These are phyloP conservation scores for Hoplostethus atlanticus DNA, from an alignment of 2,797 vertebrate species.

Conservation along the genomic window DNA sequence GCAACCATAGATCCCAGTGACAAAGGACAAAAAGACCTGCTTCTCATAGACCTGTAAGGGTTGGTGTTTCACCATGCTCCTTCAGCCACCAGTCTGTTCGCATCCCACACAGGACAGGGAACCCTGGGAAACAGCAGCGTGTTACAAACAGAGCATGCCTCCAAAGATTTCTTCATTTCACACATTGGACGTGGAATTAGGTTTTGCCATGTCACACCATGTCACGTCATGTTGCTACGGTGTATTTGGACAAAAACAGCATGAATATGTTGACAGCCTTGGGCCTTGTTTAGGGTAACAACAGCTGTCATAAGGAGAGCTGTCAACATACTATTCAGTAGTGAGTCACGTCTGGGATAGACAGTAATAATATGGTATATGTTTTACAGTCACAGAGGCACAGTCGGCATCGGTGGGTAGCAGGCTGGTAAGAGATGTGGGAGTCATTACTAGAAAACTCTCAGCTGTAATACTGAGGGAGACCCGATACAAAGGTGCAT, in stretches of 20 bases:
- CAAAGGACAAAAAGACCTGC: slow-evolving; percentile 95
- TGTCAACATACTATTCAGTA: slow-evolving; percentile 37
- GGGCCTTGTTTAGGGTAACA: slow-evolving; percentile 57
- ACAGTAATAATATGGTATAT: slow-evolving; percentile 59
- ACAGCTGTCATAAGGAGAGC: slow-evolving; percentile 39
- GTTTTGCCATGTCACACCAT: slow-evolving; percentile 4
- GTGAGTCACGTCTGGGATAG: slow-evolving; percentile 56
- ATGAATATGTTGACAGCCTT: slow-evolving; percentile 37
- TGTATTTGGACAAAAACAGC: slow-evolving; percentile 60
- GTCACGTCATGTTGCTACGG: slow-evolving; percentile 20
- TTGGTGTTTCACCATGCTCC: slow-evolving; percentile 99
- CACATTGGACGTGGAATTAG: slow-evolving; percentile 19
- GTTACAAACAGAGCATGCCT: slow-evolving; percentile 29
- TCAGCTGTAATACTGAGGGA: not conserved
- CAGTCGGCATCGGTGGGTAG: slow-evolving; percentile 5
- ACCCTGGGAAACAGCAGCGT: slow-evolving; percentile 71
- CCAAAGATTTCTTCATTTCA: not conserved
- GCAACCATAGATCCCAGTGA: slow-evolving; percentile 98
- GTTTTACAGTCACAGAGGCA: slow-evolving; percentile 21
- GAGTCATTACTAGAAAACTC: not conserved
- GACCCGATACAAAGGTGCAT: not conserved
- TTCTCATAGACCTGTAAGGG: slow-evolving; percentile 99
- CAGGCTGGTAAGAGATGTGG: too few relatives aligned
- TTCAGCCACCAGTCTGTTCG: slow-evolving; percentile 82
- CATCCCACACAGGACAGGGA: slow-evolving; percentile 87